Percentiles rank a stretch among this genome's conserved stretches.
phyloP scores from a whole-genome alignment of 2,113 vertebrate species.

The Sakesphorus luctuosus region DNA sequence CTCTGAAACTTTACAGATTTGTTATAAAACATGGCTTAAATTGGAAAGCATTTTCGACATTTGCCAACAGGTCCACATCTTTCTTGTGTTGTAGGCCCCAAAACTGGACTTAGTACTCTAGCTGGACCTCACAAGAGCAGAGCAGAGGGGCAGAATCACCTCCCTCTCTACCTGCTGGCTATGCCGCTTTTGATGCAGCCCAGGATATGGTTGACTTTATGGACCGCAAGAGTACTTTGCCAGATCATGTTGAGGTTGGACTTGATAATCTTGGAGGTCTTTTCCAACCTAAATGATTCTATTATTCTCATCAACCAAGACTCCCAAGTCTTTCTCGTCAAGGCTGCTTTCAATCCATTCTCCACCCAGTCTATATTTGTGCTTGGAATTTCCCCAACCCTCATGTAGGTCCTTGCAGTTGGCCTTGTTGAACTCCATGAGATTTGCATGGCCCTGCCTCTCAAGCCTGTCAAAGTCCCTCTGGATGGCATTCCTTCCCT shows the following conservation, averaged over 20 bases:
- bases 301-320: not conserved
- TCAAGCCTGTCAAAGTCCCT: not conserved
- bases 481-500: not conserved
- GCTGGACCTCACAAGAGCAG: not conserved
- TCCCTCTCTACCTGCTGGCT: not conserved
- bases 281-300: not conserved
- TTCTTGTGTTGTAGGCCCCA: not conserved
- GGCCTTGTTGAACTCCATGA: not conserved
- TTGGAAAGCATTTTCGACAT: not conserved
- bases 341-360: not conserved
- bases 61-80: not conserved
- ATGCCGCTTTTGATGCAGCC: not conserved
- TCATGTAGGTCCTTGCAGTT: not conserved
- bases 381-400: fast-evolving
- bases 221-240: not conserved
- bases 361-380: not conserved
- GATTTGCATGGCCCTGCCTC: not conserved
- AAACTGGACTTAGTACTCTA: not conserved
- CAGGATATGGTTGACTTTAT: not conserved
- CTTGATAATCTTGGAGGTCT: not conserved
- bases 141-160: not conserved
- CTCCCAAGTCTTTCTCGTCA: not conserved
- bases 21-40: not conserved
- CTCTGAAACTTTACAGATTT: not conserved
- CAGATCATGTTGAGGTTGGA: not conserved